phyloP scores from a whole-genome alignment of 2,113 vertebrate species.

The Tautogolabrus adspersus region DNA sequence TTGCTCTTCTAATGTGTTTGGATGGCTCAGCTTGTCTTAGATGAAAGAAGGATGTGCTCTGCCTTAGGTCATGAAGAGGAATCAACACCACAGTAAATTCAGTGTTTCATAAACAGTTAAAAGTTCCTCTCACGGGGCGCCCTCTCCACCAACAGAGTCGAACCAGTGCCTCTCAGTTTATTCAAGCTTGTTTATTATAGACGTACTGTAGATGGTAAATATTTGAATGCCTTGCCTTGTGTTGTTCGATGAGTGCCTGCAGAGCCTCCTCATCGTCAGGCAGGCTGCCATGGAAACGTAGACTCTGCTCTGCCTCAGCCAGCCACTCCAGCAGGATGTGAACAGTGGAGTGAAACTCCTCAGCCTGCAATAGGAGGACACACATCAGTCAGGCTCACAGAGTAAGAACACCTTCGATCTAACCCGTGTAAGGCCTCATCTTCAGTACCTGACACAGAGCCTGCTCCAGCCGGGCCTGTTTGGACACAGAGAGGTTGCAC shows the following conservation, averaged over 20 bases:
- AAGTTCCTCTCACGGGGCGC: too few species aligned
- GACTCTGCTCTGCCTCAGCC: slow-evolving; percentile 94
- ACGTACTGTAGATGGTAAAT: not conserved
- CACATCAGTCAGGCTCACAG: slow-evolving; percentile 10
- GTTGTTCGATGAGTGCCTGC: slow-evolving; percentile 90
- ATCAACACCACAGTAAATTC: too few species aligned
- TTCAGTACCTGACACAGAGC: slow-evolving; percentile 90
- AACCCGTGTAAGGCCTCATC: not conserved
- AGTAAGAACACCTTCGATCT: not conserved
- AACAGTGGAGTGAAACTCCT: slow-evolving; percentile 96
- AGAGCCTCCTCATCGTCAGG: slow-evolving; percentile 96
- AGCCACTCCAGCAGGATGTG: slow-evolving; percentile 97
- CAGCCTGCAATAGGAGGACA: slow-evolving; percentile 84
- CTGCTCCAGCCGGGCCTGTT: slow-evolving; percentile 94
- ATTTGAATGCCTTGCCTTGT: slow-evolving; percentile 84
- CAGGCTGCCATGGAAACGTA: slow-evolving; percentile 95
- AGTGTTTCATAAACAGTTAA: too few species aligned
- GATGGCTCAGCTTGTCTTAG: too few species aligned
- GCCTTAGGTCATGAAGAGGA: too few species aligned
- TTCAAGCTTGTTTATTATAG: too few species aligned
- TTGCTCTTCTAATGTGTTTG: too few species aligned
- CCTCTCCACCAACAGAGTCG: too few species aligned
- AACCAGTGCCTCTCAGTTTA: too few species aligned
- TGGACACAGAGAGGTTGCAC: slow-evolving; percentile 94
- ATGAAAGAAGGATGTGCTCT: too few species aligned